Base-by-base conservation (phyloP, 2,113 vertebrate species). In the Romanogobio albipinnatus region DNA sequence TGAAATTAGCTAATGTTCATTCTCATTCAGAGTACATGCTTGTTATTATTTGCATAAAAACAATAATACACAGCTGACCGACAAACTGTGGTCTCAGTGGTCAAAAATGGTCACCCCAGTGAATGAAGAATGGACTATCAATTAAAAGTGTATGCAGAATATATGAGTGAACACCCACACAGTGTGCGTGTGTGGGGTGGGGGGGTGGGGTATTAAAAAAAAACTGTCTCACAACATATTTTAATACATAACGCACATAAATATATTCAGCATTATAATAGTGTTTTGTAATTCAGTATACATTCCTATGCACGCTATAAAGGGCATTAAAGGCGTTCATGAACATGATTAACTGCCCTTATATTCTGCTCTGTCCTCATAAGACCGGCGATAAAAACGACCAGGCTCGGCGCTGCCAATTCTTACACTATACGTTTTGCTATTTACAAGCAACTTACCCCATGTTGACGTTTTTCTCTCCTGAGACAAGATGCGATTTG, bases 381-480 rank as follows among this genome's bases (percentile, higher is more conserved):
- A 59, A 77, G 17, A 77, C 53, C 76, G 53, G 29, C 7, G 33
- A 59, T 76, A 78, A 39, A 58, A 58, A 59, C 19, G 5, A 14
- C 9, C 4, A 76, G 3, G 5, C 39, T 39, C 19, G 15, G 19
- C 5, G 82, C 19, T 15, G 75, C 29, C 26, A 58, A 43, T 70
- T 82, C 47, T 49, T 59, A n/a, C 59, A 43, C n/a, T 75, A 56
- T 56, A 15, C 26, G 19, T 74, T 61, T 75, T 76, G n/a, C 76
- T 24, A 84, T 71, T 56, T 26, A 62, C 70, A 76, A 36, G 66
- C 61, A 83, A 85, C 86, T 86, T 84, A 88, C 87, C 87, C 87
- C 87, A 88, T 88, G 76, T 47, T 83, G 64, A 11, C 59, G 8
- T 36, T 78, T 61, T 51, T 39, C 19, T 22, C 33, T 88, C 81